phyloP scores from a whole-genome alignment of 1,140 invertebrate genomes.

The Ditylenchus dipsaci region DNA sequence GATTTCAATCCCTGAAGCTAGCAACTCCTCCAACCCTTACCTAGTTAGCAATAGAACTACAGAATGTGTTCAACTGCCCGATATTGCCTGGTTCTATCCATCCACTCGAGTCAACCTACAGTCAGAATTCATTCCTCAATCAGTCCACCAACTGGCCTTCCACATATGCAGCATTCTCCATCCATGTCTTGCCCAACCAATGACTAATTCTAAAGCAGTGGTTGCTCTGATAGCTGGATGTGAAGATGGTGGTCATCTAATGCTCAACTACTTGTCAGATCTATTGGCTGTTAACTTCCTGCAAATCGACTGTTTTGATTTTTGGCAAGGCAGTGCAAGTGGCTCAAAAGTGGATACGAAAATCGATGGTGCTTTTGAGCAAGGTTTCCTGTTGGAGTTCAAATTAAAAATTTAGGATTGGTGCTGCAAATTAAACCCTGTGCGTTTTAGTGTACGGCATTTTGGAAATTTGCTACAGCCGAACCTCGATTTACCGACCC shows the following conservation, averaged over 20 bases:
- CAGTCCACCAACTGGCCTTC: background rate
- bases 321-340: slow-evolving; percentile 27
- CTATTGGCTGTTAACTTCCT: slow-evolving; percentile 14
- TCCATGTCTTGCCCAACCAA: background rate
- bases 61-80: too few relatives aligned
- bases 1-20: too few relatives aligned
- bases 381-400: background rate
- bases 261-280: slow-evolving; percentile 20
- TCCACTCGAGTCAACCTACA: too few relatives aligned
- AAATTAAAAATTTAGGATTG: background rate
- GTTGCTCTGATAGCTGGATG: slow-evolving; percentile 18
- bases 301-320: slow-evolving; percentile 27
- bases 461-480: too few relatives aligned
- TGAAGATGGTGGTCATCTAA: slow-evolving; percentile 12
- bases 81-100: too few relatives aligned
- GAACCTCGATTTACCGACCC: too few relatives aligned
- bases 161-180: background rate
- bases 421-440: background rate
- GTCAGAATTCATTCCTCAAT: background rate
- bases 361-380: background rate
- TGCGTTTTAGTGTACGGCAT: too few relatives aligned
- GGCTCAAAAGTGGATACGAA: background rate
- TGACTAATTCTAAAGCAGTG: background rate
- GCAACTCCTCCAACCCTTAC: too few relatives aligned
- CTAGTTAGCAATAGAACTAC: too few relatives aligned